These are phyloP conservation scores for Cosmorhoe ocellata DNA, from an alignment of 2,888 invertebrate species.

Conservation along the genomic window DNA sequence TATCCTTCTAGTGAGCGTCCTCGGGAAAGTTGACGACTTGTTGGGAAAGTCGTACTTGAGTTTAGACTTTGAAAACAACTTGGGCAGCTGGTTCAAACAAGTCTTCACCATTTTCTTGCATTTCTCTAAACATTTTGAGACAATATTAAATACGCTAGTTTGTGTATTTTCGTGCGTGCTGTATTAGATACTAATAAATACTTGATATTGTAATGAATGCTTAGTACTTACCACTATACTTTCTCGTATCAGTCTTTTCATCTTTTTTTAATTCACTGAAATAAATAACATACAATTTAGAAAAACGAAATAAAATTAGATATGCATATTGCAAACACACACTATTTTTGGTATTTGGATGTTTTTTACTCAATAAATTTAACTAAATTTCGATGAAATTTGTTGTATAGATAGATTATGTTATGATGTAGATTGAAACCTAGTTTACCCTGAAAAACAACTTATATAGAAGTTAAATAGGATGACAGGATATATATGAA, in stretches of 20 bases:
- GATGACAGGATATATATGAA: too few species aligned
- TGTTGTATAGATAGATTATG: too few species aligned
- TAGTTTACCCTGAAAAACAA: too few species aligned
- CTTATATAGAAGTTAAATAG: too few species aligned
- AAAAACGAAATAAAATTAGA: too few species aligned
- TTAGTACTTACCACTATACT: conserved; percentile 67
- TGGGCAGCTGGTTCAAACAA: conserved; percentile 70
- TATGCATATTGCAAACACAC: too few species aligned
- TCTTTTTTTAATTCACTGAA: conserved; percentile 66
- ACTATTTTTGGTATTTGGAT: too few species aligned
- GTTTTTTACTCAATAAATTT: too few species aligned
- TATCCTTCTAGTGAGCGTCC: conserved; percentile 56
- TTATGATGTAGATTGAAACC: too few species aligned
- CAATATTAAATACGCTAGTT: background rate
- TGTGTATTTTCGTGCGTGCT: too few species aligned
- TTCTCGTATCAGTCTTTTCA: conserved; percentile 60
- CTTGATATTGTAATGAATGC: background rate
- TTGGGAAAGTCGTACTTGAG: conserved; percentile 59
- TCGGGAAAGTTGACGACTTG: conserved; percentile 72
- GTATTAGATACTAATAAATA: too few species aligned
- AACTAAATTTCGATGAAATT: too few species aligned
- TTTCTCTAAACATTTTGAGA: conserved; percentile 54
- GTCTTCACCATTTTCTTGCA: conserved; percentile 75
- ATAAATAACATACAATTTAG: background rate
- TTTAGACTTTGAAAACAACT: conserved; percentile 69